Base-by-base conservation (phyloP, 2,797 vertebrate genomes). In the Melanotaenia parkinsoni region DNA sequence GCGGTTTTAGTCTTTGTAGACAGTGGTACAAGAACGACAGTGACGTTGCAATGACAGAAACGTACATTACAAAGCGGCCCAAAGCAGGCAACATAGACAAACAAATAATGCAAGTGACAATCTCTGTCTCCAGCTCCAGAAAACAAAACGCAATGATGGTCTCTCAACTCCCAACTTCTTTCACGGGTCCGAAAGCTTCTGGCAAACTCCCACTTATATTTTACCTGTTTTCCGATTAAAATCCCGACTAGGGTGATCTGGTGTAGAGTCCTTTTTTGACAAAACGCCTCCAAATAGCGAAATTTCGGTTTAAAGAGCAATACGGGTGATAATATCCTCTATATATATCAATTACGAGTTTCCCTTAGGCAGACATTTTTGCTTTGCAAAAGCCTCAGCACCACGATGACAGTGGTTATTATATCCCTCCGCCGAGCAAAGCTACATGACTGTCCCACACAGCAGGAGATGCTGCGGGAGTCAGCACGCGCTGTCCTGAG, bases 321-420 rank as follows among this genome's bases (percentile, higher is more conserved):
- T 86, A 83, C 73, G 81, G 89, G 76, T 62, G 80, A 66, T 67
- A 90, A 93, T 92, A 94, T 94, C 95, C 95, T 92, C 94, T 94
- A 89, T 94, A 94, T 94, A 77, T 90, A 93, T 94, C 96, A 97
- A 95, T 97, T 96, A 95, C 95, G 95, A 96, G 96, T 95, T 96
- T 96, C 96, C 96, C 96, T 98, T 95, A 98, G 96, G 97, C 96
- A 95, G 97, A 98, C 97, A 97, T 98, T 95, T 98, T 96, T 94
- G 95, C 95, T 94, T 91, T 90, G 93, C 89, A 86, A 91, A 91
- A 90, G 90, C 96, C 96, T 92, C 88, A 96, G 95, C 95, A 97
- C 97, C 86, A 88, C 94, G 93, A 92, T 95, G 95, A 92, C 91
- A 93, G 77, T 86, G 83, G 74, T 81, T 92, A 70, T 75, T 78